These are phyloP conservation scores for Etheostoma spectabile DNA, from an alignment of 2,113 vertebrate genomes.

Conservation along the genomic window DNA sequence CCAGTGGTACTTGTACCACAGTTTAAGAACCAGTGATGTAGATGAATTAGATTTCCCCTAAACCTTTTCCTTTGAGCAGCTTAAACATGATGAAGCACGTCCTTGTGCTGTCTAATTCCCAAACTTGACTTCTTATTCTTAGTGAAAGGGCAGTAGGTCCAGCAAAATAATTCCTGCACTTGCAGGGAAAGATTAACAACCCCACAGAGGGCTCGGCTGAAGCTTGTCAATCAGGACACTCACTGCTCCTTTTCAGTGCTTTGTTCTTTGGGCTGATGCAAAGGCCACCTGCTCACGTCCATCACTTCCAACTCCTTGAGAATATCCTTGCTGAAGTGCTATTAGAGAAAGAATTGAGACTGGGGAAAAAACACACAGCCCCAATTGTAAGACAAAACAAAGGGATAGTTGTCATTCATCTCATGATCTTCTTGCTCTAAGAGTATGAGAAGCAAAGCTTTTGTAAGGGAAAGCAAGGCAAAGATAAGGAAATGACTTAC, in stretches of 20 bases:
- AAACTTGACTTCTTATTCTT: slow-evolving; percentile 53
- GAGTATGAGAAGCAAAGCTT: slow-evolving; percentile 31
- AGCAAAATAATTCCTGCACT: slow-evolving; percentile 57
- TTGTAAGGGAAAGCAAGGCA: slow-evolving; percentile 25
- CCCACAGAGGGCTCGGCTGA: slow-evolving; percentile 34
- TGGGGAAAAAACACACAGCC: neutral
- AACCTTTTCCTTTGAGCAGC: slow-evolving; percentile 11
- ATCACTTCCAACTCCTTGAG: slow-evolving; percentile 39
- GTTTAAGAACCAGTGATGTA: too few species aligned
- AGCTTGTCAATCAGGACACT: slow-evolving; percentile 64
- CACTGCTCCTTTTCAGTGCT: slow-evolving; percentile 49
- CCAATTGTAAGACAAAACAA: slow-evolving; percentile 45
- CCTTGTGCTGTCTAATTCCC: slow-evolving; percentile 40
- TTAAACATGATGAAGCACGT: slow-evolving; percentile 25
- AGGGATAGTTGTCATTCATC: slow-evolving; percentile 52
- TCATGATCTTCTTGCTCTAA: slow-evolving; percentile 37
- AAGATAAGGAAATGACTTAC: slow-evolving; percentile 57
- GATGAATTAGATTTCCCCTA: slow-evolving; percentile 15
- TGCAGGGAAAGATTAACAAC: slow-evolving; percentile 64
- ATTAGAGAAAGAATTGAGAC: neutral
- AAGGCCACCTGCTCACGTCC: slow-evolving; percentile 50
- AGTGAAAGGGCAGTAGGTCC: slow-evolving; percentile 56
- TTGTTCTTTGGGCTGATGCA: slow-evolving; percentile 67
- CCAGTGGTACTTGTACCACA: too few species aligned
- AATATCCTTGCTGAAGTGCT: slow-evolving; percentile 19